Base-by-base conservation (phyloP, 92 coral and sea anemone genomes). In the Porites cylindrica region DNA sequence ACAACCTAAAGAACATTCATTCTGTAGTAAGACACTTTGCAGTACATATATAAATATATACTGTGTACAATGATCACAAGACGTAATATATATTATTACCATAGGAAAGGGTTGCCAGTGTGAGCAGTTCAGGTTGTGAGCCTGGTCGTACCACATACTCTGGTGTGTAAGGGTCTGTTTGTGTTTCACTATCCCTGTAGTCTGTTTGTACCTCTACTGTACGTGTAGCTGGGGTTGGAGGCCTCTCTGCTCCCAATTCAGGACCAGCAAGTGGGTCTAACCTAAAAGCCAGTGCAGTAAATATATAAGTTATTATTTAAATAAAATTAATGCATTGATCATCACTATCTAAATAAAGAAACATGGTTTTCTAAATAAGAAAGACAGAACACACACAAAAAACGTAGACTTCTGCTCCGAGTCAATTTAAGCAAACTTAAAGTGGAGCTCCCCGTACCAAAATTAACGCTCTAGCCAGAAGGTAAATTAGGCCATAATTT, bases 121-220 rank as follows among this genome's bases (percentile, higher is more conserved):
- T 97, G 11, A 95, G 94, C 12, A 97, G 86, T 64, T 97, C 99
- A 14, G 99, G 99, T 61, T 97, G 99, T 58, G 99, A 93, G 9
- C 99, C 99, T 56, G 98, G 99, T 75, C 95, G 85, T 16, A 97
- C 93, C 10, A 97, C 99, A 93, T 95, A 97, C 65, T 97, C 99
- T 23, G 99, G 99, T 14, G 99, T 94, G 82, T 97, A 97, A 17
- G 99, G 99, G 83, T 97, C 99, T 51, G 99, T 97, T 90, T 97
- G 98, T 51, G 99, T 78, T 88, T 97, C 99, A 89, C 99, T 92
- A 73, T 97, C 99, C 79, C 99, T 95, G 91, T 97, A 97, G 88
- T 95, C 99, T 70, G 99, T 97, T 80, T 97, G 99, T 53, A 95
- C 90, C 84, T 90, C 93, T 50, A 97, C 99, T 71, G 99, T 97